phyloP scores from a whole-genome alignment of 30 jellyfish, hydroid and myxozoan genomes.

The Hydractinia symbiolongicarpus region DNA sequence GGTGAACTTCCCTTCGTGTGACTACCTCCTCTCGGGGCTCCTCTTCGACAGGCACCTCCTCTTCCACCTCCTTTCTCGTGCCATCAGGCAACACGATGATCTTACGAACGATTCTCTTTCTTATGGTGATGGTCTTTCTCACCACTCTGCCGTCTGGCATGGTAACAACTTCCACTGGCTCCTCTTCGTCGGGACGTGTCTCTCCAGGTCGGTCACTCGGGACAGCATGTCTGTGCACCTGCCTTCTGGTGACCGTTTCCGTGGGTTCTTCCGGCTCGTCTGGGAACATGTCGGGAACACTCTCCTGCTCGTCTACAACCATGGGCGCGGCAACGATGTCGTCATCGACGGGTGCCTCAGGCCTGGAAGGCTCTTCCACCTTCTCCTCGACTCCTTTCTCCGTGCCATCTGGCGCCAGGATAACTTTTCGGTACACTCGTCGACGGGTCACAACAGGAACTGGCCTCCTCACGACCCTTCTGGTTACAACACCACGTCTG shows the following conservation, averaged over 20 bases:
- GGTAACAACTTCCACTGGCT: constrained; percentile 25
- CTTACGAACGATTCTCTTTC: constrained; percentile 55
- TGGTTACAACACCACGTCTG: constrained; percentile 40
- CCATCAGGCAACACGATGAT: constrained; percentile 46
- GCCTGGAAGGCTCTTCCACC: constrained; percentile 36
- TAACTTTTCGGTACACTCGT: constrained; percentile 41
- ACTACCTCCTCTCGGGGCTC: constrained; percentile 10
- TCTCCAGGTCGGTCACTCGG: neutral
- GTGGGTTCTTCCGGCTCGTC: constrained; percentile 18
- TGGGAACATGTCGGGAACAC: constrained; percentile 2
- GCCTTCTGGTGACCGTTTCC: neutral
- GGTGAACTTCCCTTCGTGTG: constrained; percentile 14
- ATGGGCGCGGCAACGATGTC: constrained; percentile 16
- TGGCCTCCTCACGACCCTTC: constrained; percentile 30
- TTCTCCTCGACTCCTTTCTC: constrained; percentile 55
- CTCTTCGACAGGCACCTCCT: constrained; percentile 43
- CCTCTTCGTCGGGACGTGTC: constrained; percentile 23
- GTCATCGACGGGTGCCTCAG: constrained; percentile 20
- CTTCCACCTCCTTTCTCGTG: constrained; percentile 54
- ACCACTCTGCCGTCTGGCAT: constrained; percentile 37
- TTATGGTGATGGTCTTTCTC: constrained; percentile 45
- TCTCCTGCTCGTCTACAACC: constrained; percentile 18
- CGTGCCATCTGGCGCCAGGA: constrained; percentile 46
- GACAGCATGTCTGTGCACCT: constrained; percentile 3
- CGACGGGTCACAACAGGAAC: constrained; percentile 50